Evolutionary conservation across 2,113 vertebrate genomes (phyloP).

Genomic region (Nettapus auritus): DNA sequence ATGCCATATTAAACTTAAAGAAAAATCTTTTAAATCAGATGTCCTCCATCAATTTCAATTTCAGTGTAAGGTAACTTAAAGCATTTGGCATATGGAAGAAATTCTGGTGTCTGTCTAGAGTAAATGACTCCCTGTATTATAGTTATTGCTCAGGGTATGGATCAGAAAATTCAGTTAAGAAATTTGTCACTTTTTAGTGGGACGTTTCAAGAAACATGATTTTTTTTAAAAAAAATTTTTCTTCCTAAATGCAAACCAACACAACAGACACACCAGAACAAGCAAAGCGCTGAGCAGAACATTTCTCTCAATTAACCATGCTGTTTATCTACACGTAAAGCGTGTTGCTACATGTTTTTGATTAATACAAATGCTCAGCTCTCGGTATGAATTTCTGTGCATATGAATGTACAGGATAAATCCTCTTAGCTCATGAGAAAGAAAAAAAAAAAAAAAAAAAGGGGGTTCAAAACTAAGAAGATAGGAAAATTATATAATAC

Average conservation of each 20-base stretch:
- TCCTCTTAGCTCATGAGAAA: neutral
- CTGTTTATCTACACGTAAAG: constrained; percentile 43
- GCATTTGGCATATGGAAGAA: constrained; percentile 20
- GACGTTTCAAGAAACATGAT: neutral
- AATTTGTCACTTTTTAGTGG: neutral
- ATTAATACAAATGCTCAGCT: constrained; percentile 44
- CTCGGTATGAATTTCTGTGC: constrained; percentile 3
- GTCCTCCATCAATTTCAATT: constrained; percentile 60
- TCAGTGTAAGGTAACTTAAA: neutral
- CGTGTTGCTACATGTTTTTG: constrained; percentile 39
- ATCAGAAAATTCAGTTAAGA: neutral
- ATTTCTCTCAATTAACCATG: constrained; percentile 30
- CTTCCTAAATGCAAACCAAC: neutral
- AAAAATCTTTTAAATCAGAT: constrained; percentile 59
- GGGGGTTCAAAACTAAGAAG: neutral
- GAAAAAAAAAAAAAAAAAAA: neutral
- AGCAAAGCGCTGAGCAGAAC: constrained; percentile 11
- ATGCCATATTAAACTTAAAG: constrained; percentile 49
- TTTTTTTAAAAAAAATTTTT: neutral
- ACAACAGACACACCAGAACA: neutral
- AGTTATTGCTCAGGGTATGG: neutral
- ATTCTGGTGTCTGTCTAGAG: neutral
- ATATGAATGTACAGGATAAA: neutral
- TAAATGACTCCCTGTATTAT: neutral
- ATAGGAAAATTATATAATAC: neutral